A percentile compares a stretch with the other conserved stretches of the same genome.
phyloP scores from a whole-genome alignment of 2,113 vertebrate species.

The Micromys minutus region DNA sequence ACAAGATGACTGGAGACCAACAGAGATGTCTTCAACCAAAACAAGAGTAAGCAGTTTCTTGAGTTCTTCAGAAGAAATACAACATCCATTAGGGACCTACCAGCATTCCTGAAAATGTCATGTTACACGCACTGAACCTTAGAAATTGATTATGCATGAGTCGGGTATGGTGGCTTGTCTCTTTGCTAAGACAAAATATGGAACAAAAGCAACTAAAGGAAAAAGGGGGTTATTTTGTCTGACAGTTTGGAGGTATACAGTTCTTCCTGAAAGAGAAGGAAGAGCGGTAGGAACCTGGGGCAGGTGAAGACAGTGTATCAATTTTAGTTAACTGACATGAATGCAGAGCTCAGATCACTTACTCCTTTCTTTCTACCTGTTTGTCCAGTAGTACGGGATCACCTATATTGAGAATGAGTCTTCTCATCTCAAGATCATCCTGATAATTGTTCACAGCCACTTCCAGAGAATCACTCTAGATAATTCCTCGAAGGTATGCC shows the following conservation, averaged over 20 bases:
- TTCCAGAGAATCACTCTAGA: not conserved
- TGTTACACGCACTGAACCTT: not conserved
- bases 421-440: not conserved
- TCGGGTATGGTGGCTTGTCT: not conserved
- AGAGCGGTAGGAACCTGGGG: too few relatives aligned
- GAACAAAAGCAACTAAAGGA: not conserved
- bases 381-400: too few relatives aligned
- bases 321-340: not conserved
- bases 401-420: not conserved
- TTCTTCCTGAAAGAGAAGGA: not conserved
- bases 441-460: not conserved
- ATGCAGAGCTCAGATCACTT: not conserved
- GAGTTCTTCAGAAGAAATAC: not conserved
- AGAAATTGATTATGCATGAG: slow-evolving; percentile 35
- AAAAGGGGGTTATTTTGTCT: not conserved
- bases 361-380: not conserved
- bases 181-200: too few relatives aligned
- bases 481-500: not conserved
- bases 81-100: not conserved
- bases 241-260: not conserved
- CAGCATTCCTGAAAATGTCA: not conserved
- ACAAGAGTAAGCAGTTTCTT: not conserved
- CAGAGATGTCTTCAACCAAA: not conserved
- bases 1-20: not conserved
- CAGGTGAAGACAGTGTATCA: not conserved